Percentiles rank a stretch among this genome's conserved stretches.
Conservation (phyloP, 2,113 vertebrate genomes). For the Ramphastos sulfuratus region DNA sequence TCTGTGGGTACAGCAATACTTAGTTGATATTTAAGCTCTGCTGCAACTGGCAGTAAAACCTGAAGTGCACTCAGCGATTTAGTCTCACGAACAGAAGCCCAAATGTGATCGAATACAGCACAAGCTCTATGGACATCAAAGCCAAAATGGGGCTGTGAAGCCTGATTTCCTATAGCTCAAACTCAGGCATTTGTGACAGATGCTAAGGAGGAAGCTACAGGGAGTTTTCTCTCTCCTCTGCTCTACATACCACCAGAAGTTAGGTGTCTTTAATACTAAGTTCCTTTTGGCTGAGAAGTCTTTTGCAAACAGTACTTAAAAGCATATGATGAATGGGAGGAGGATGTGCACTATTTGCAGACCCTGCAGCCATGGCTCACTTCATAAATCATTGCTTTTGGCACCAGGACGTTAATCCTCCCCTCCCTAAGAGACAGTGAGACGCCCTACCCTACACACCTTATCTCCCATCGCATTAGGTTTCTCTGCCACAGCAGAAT, state of each 20-base stretch:
- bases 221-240: not conserved
- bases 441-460: not conserved
- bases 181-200: not conserved
- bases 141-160: too few species aligned
- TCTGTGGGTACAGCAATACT: too few species aligned
- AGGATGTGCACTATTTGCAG: not conserved
- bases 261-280: conserved; percentile 24
- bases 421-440: not conserved
- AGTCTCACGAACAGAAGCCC: too few species aligned
- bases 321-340: not conserved
- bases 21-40: too few species aligned
- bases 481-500: not conserved
- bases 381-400: conserved; percentile 53
- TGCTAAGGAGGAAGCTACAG: not conserved
- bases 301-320: conserved; percentile 46
- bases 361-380: conserved; percentile 18
- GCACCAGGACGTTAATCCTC: not conserved
- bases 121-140: too few species aligned
- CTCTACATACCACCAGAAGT: conserved; percentile 30
- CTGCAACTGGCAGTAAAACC: too few species aligned
- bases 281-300: conserved; percentile 33
- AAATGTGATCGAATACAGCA: too few species aligned
- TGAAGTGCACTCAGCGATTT: too few species aligned
- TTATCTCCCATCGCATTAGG: not conserved
- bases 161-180: too few species aligned